Evolutionary conservation across 2,797 vertebrate genomes (phyloP), one percentile per base, ranked within the genome.

Genomic region (Triplophysa yarkandensis): DNA sequence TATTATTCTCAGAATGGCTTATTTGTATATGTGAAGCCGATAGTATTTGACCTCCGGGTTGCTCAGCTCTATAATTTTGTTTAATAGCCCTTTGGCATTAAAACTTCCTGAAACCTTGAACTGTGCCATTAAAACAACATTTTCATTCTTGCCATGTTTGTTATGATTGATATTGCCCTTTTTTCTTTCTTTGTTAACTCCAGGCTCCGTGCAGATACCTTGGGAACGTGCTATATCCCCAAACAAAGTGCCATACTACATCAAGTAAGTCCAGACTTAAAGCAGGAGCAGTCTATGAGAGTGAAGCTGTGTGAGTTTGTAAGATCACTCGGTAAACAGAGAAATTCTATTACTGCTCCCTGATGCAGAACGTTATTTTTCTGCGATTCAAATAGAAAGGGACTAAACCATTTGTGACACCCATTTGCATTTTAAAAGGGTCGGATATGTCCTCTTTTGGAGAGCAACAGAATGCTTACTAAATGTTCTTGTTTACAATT

Each of bases 161-260:
- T 79, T 39, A 46, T 71, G 77, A 85, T 68, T 78, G 81, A 85
- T 86, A 81, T 80, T 55, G 21, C 55, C 11, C n/a, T 69, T 21
- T 52, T 72, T 68, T 21, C 39, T 62, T 82, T 83, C 80, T 80
- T 34, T 27, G 62, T 58, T n/a, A 48, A 54, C 32, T 68, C 44
- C 88, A 99, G 97, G 95, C 85, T 99, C 97, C 21, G 97, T 98
- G 80, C 97, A 99, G 88, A 93, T 98, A 75, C 96, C 97, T 44
- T 98, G 97, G 96, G 97, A 99, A 85, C 92, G 97, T 84, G 95
- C 96, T 84, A 98, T 98, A 86, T 99, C 97, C 79, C 97, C 96
- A 63, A 99, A 98, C 90, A 99, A 98, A 95, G 96, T 98, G 88
- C 97, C 97, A 25, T 99, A 99, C 87, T 99, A 98, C 87, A 98